These are phyloP conservation scores for Maconellicoccus hirsutus DNA, from an alignment of 1,140 invertebrate species.

Conservation along the genomic window DNA sequence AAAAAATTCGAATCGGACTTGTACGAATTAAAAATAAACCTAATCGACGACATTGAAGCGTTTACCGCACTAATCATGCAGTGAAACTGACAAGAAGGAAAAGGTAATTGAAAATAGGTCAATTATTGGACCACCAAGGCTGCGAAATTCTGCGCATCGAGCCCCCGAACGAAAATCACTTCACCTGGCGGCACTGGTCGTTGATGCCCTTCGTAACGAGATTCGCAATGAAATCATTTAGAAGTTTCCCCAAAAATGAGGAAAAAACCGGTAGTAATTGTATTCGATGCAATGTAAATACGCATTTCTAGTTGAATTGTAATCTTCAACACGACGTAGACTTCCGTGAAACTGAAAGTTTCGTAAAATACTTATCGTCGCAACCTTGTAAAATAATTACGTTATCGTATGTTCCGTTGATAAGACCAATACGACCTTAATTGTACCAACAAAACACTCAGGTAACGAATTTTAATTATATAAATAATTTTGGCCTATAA, in stretches of 20 bases:
- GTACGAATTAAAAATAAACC: too few species aligned
- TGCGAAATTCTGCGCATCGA: background rate
- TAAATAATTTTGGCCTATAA: background rate
- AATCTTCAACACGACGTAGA: background rate
- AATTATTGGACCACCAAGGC: background rate
- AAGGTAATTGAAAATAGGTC: background rate
- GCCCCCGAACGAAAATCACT: too few species aligned
- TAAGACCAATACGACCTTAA: background rate
- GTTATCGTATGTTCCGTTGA: slow-evolving; percentile 1
- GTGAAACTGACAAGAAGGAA: background rate
- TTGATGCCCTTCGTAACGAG: too few species aligned
- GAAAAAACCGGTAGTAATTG: too few species aligned
- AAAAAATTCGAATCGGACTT: too few species aligned
- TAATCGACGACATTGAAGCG: background rate
- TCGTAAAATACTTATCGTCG: background rate
- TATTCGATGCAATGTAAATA: too few species aligned
- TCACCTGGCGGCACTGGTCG: too few species aligned
- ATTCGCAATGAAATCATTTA: too few species aligned
- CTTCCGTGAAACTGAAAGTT: background rate
- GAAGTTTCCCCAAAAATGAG: too few species aligned
- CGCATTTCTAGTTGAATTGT: too few species aligned
- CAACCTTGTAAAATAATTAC: slow-evolving; percentile 5
- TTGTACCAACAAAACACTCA: background rate
- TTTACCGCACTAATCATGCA: background rate
- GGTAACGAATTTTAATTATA: background rate